Percentiles rank a stretch among this genome's conserved stretches.
Conservation (phyloP, 1,140 invertebrate species). For the Aphelinus atriplicis region DNA sequence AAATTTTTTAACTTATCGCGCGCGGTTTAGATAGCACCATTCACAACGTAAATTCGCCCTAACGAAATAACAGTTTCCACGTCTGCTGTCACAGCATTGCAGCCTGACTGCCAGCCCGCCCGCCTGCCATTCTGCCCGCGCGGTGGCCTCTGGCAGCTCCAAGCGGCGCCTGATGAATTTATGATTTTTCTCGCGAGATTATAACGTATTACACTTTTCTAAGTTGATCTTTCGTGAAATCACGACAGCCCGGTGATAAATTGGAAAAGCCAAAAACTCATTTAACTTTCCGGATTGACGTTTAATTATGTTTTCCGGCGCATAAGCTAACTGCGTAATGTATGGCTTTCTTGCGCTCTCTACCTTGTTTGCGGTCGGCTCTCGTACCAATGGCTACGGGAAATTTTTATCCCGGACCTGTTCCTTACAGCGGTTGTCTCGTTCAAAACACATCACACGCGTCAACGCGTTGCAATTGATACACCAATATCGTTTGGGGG, state of each 20-base stretch:
- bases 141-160: conserved; percentile 4
- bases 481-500: too few species aligned
- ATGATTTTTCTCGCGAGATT: conserved; percentile 10
- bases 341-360: too few species aligned
- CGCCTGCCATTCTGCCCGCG: background rate
- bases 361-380: too few species aligned
- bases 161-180: conserved; percentile 26
- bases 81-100: conserved; percentile 1
- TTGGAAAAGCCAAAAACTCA: background rate
- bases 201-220: conserved; percentile 18
- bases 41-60: conserved; percentile 52
- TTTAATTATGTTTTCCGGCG: too few species aligned
- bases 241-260: background rate
- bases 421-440: too few species aligned
- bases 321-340: too few species aligned
- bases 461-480: too few species aligned
- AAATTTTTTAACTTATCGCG: conserved; percentile 60
- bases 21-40: conserved; percentile 55
- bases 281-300: background rate
- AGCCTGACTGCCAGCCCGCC: too few species aligned
- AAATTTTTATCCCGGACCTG: too few species aligned
- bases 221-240: conserved; percentile 23
- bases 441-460: too few species aligned
- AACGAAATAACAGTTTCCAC: conserved; percentile 49
- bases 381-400: too few species aligned